Percentiles rank a stretch among this genome's conserved stretches.
phyloP scores from a whole-genome alignment of 2,797 vertebrate species.

The Poecile montanus region DNA sequence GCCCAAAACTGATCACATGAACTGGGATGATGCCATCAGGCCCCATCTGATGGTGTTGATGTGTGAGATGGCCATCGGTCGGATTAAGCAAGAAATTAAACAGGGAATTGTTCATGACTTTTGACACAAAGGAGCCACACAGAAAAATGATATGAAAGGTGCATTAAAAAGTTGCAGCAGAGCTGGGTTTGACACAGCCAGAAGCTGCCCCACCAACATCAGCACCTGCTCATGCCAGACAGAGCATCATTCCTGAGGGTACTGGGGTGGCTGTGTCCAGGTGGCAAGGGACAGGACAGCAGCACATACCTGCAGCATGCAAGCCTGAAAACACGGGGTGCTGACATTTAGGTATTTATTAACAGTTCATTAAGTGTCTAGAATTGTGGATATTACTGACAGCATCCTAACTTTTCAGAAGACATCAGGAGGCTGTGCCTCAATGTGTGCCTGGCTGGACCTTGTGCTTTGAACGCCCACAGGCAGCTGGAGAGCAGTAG shows the following conservation, averaged over 20 bases:
- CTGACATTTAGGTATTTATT: background rate
- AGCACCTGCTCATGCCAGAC: background rate
- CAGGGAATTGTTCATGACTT: background rate
- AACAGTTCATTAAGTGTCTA: background rate
- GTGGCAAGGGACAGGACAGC: background rate
- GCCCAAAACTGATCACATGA: background rate
- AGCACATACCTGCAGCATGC: background rate
- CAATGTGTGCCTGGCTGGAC: background rate
- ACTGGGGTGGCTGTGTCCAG: background rate
- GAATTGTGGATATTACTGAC: background rate
- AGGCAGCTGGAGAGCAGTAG: background rate
- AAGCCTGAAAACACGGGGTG: background rate
- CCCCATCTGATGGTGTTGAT: background rate
- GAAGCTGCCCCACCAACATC: too few relatives aligned
- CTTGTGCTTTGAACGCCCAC: background rate
- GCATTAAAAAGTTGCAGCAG: background rate
- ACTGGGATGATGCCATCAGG: background rate
- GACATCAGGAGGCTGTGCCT: background rate
- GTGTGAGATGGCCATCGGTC: background rate
- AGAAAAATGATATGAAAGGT: background rate
- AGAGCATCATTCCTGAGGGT: background rate
- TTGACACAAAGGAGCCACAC: background rate
- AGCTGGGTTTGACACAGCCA: background rate
- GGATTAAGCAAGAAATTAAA: background rate
- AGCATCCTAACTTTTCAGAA: background rate